These are phyloP conservation scores for Ichneumoninae sp. DNA, from an alignment of 2,888 invertebrate species.

Conservation along the genomic window DNA sequence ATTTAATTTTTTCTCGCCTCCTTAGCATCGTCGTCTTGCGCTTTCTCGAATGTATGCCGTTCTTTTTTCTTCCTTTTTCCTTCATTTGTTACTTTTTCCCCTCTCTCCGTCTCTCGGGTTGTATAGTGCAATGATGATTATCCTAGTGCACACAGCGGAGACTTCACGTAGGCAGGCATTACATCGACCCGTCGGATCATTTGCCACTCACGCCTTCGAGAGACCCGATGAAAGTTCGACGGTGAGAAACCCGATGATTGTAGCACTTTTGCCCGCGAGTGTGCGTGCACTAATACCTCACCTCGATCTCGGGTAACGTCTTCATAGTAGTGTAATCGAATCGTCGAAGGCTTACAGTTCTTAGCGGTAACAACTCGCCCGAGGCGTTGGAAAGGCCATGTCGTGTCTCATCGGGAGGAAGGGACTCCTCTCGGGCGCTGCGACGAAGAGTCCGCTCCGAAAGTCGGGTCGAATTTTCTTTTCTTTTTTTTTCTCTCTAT, in stretches of 20 bases:
- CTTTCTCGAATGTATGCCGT: slow-evolving; percentile 42
- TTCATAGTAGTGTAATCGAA: slow-evolving; percentile 65
- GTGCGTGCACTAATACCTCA: slow-evolving; percentile 37
- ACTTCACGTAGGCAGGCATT: slow-evolving; percentile 43
- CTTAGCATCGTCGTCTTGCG: slow-evolving; percentile 23
- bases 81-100: slow-evolving; percentile 4
- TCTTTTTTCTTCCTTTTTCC: slow-evolving; percentile 10
- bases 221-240: slow-evolving; percentile 63
- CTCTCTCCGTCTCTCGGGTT: slow-evolving; percentile 15
- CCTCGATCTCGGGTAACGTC: slow-evolving; percentile 62
- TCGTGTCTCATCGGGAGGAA: slow-evolving; percentile 55
- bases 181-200: slow-evolving; percentile 62
- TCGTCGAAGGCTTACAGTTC: slow-evolving; percentile 57
- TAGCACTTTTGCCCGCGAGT: slow-evolving; percentile 48
- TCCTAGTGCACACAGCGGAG: slow-evolving; percentile 16
- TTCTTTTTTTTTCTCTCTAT: slow-evolving; percentile 21
- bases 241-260: slow-evolving; percentile 65
- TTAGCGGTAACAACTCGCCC: slow-evolving; percentile 54
- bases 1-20: slow-evolving; percentile 4
- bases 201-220: slow-evolving; percentile 62
- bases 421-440: not conserved
- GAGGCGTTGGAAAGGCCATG: slow-evolving; percentile 62
- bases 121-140: slow-evolving; percentile 48
- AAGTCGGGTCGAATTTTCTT: not conserved
- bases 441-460: not conserved